Percentiles rank a stretch among this genome's conserved stretches.
These are phyloP conservation scores for Chondrilla cf. caribensis DNA, from an alignment of 37 sponge, comb jelly and placozoan species.

Conservation along the genomic window DNA sequence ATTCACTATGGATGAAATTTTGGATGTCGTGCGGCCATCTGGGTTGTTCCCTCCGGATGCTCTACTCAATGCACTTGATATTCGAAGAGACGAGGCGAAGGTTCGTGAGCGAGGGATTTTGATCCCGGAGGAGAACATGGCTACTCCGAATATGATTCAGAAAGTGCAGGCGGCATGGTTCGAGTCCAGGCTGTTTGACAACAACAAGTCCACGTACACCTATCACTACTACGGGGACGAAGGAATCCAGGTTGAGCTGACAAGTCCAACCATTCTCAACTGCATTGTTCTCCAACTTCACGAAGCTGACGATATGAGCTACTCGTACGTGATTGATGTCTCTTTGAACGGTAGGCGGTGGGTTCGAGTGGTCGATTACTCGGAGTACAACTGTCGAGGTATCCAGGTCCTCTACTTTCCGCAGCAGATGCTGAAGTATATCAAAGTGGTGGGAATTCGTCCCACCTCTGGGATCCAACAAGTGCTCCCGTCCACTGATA, in stretches of 20 bases:
- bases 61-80: slow-evolving; percentile 1
- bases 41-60: not conserved
- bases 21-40: slow-evolving; percentile 13
- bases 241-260: slow-evolving; percentile 20
- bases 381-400: slow-evolving; percentile 74
- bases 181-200: slow-evolving; percentile 9
- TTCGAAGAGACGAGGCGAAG: not conserved
- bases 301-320: slow-evolving; percentile 9
- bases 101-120: slow-evolving; percentile 4
- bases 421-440: not conserved
- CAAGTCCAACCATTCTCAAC: slow-evolving; percentile 5
- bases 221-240: slow-evolving; percentile 18
- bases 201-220: not conserved
- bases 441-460: not conserved
- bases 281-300: slow-evolving; percentile 13
- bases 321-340: slow-evolving; percentile 41
- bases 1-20: slow-evolving; percentile 10
- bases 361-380: slow-evolving; percentile 77
- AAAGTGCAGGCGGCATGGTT: slow-evolving; percentile 6
- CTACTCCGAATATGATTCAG: not conserved
- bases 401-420: slow-evolving; percentile 85
- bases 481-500: not conserved
- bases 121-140: slow-evolving; percentile 22
- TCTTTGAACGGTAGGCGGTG: slow-evolving; percentile 71
- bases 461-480: not conserved